Evolutionary conservation across 2,113 vertebrate genomes (phyloP).

Genomic region (Coptodon rendalli): DNA sequence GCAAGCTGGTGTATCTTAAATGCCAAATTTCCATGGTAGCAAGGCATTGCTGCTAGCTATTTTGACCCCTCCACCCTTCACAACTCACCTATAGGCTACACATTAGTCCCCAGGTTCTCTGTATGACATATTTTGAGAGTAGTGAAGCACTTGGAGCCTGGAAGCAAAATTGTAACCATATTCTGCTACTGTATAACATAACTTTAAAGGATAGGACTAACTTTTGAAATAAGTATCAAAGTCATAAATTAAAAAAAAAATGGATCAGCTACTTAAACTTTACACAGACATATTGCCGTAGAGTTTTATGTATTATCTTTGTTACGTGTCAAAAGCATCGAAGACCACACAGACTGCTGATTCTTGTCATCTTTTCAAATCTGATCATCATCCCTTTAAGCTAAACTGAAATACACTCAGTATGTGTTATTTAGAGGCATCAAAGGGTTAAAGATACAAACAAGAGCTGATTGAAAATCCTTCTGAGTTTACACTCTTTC

Average conservation of each 20-base stretch:
- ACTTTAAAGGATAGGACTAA: not conserved
- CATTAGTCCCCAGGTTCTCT: not conserved
- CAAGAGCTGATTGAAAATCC: not conserved
- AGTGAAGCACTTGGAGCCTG: not conserved
- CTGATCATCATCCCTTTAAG: not conserved
- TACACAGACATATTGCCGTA: not conserved
- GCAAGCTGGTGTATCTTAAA: not conserved
- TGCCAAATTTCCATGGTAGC: not conserved
- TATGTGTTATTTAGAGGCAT: not conserved
- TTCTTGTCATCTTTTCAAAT: not conserved
- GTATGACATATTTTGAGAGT: not conserved
- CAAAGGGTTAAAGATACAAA: slow-evolving; percentile 5
- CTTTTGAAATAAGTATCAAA: not conserved
- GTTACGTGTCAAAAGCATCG: not conserved
- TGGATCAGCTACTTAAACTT: not conserved
- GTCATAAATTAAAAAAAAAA: not conserved
- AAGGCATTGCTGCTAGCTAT: not conserved
- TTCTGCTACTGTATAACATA: not conserved
- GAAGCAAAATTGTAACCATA: not conserved
- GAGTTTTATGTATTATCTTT: not conserved
- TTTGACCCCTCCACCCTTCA: not conserved
- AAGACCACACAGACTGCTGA: slow-evolving; percentile 18
- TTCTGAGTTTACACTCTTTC: slow-evolving; percentile 31
- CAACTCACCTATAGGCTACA: not conserved
- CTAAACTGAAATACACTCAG: not conserved